These are phyloP conservation scores for Streblospio benedicti DNA, from an alignment of 1,140 invertebrate genomes.

Conservation along the genomic window DNA sequence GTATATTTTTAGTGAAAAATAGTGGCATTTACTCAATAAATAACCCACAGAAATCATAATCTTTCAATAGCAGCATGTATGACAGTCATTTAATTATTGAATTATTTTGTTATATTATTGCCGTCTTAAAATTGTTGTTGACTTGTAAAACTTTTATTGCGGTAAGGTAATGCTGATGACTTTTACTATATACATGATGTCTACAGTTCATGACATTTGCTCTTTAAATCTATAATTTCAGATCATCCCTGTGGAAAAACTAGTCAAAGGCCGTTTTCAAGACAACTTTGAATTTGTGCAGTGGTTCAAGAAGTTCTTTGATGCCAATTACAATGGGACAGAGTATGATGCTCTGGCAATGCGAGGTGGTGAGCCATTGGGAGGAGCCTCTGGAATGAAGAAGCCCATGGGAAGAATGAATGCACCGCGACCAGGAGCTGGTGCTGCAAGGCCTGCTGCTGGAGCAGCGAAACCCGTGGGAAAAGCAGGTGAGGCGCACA, in stretches of 20 bases:
- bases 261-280: slow-evolving; percentile 89
- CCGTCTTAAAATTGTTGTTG: too few species aligned
- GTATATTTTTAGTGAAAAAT: too few species aligned
- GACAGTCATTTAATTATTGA: too few species aligned
- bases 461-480: slow-evolving; percentile 7
- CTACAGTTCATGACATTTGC: too few species aligned
- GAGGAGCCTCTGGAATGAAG: slow-evolving; percentile 45
- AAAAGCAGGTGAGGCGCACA: background rate
- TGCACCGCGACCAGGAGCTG: slow-evolving; percentile 8
- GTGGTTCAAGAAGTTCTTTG: slow-evolving; percentile 99
- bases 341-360: slow-evolving; percentile 86
- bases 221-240: too few species aligned
- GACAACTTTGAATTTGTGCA: slow-evolving; percentile 99
- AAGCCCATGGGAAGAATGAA: slow-evolving; percentile 42
- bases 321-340: slow-evolving; percentile 89
- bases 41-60: too few species aligned
- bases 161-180: too few species aligned
- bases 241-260: slow-evolving; percentile 94
- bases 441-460: slow-evolving; percentile 1
- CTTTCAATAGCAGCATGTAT: too few species aligned
- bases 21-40: too few species aligned
- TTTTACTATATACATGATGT: too few species aligned
- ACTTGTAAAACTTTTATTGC: too few species aligned
- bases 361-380: slow-evolving; percentile 65
- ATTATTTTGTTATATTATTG: too few species aligned